Evolutionary conservation across 1,140 invertebrate species (phyloP), one percentile per base, ranked within the genome.

Genomic region (Gonatopus flavifemur): DNA sequence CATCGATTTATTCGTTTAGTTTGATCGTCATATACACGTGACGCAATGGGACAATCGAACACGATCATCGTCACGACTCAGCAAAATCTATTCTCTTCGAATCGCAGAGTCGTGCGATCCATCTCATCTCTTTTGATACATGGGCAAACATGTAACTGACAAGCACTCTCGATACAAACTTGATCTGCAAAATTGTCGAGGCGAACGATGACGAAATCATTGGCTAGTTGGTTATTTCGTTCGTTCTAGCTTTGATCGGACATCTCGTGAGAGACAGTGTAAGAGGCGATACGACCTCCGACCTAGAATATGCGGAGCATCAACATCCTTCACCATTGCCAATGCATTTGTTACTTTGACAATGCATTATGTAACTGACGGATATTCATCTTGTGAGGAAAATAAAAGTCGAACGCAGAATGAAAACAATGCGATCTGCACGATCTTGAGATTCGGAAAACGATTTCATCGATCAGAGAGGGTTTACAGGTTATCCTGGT

Each of bases 21-120:
- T n/a, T n/a, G n/a, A n/a, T n/a, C n/a, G n/a, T n/a, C n/a, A n/a
- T n/a, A n/a, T n/a, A n/a, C n/a, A n/a, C n/a, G n/a, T n/a, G n/a
- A n/a, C n/a, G n/a, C n/a, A n/a, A n/a, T 42, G 45, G 37, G 38
- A 18, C 24, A 16, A 55, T 32, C 32, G 46, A 44, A 43, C 16
- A n/a, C 22, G 51, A 46, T 55, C 50, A 28, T 60, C 41, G 59
- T 62, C 57, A 62, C 59, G 59, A 62, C 39, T 52, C 53, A 30
- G 50, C 39, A 45, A 50, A 42, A 46, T 56, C 44, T 39, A 38
- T 53, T 31, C 22, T 48, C 49, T 18, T 9, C n/a, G 41, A 54
- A 54, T 49, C 32, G 44, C 24, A 35, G 19, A 46, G 6, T 28
- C 30, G 13, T 4, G 25, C 42, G 48, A n/a, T n/a, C 35, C 31